Evolutionary conservation across 2,888 invertebrate species (phyloP), one percentile per base, ranked within the genome.

Genomic region (Amphipyra tragopoginis): DNA sequence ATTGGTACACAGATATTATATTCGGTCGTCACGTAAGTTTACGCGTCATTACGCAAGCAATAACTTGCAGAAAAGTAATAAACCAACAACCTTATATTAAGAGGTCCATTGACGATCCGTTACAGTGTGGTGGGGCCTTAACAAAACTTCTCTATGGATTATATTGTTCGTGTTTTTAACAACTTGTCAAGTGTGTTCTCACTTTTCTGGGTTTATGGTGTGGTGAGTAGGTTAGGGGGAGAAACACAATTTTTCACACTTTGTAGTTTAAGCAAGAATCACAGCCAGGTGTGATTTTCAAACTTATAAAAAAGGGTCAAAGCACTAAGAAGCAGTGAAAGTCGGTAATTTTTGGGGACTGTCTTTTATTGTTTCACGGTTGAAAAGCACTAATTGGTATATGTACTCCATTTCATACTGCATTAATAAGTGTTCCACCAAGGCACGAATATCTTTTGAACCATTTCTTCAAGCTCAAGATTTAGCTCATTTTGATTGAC

Each of bases 41-140:
- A 83, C 84, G 86, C 81, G 61, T 87, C 86, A 87, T 85, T 86
- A 85, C 86, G 69, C 58, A 64, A 66, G 81, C 83, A 72, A 85
- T 87, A 86, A 87, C 83, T 86, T 84, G 83, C 86, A 87, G 86
- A 77, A 72, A 79, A 79, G 80, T 80, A 82, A 86, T 86, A 86
- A 86, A 83, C 77, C 83, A 80, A 76, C 72, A 72, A 59, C 65
- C 72, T 65, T 81, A 76, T 72, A 79, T 77, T 75, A 78, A 71
- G 78, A 72, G 75, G 57, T 72, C 55, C 67, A 76, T 80, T 75
- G 76, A 65, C 70, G 59, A 57, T 55, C 53, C 47, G 73, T 29
- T 40, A 61, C 44, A 47, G 69, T 55, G 49, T 21, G 48, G 42
- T 36, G 8, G 42, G 10, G 14, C 48, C 39, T 53, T 57, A 29